Conservation (phyloP, 2,113 vertebrate genomes). For the Polypterus bichir region DNA sequence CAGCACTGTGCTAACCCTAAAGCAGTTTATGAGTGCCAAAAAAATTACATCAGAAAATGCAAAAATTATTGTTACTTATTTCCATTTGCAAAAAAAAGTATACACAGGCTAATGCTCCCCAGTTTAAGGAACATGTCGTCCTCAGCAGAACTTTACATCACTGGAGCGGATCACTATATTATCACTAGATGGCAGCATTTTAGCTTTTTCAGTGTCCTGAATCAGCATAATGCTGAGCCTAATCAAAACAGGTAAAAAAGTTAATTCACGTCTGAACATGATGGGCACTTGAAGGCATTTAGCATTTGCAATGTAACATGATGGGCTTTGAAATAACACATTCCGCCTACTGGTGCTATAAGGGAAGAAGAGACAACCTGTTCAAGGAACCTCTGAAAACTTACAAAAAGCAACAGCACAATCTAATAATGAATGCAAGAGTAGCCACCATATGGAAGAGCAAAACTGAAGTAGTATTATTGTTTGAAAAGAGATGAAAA, state of each 20-base stretch:
- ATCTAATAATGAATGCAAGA: slow-evolving; percentile 11
- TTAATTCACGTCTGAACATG: slow-evolving; percentile 1
- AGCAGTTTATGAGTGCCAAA: background rate
- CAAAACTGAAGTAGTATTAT: background rate
- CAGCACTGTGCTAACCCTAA: no score
- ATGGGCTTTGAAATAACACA: background rate
- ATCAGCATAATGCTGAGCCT: slow-evolving; percentile 6
- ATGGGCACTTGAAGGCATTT: slow-evolving; percentile 12
- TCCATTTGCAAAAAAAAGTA: no score
- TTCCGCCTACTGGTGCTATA: slow-evolving; percentile 1
- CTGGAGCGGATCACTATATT: background rate
- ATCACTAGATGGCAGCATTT: slow-evolving; percentile 18
- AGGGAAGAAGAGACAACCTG: background rate
- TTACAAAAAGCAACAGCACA: slow-evolving; percentile 6
- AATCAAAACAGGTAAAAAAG: slow-evolving; percentile 10
- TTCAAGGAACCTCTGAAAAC: background rate
- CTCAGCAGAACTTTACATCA: no score
- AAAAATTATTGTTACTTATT: no score
- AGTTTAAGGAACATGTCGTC: no score
- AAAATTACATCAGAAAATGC: background rate
- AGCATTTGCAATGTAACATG: slow-evolving; percentile 9
- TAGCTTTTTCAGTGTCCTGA: background rate
- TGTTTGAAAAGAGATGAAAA: no score
- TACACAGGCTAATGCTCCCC: no score
- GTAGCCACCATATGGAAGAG: background rate